Evolutionary conservation across 2,113 vertebrate species (phyloP).

Genomic region (Equus przewalskii): DNA sequence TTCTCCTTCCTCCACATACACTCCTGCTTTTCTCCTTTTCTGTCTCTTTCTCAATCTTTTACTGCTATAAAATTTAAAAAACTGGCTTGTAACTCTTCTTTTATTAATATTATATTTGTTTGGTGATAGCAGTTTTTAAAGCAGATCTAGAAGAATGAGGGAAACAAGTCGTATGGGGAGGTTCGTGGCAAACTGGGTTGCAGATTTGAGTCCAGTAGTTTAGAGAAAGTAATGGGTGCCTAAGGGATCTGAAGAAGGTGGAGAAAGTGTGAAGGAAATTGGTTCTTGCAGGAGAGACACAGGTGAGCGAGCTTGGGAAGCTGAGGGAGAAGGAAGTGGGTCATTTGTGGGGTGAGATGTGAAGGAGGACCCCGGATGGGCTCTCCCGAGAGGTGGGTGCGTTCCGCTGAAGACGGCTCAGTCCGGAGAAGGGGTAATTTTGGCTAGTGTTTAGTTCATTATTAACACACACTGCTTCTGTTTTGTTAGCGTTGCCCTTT

Average conservation of each 20-base stretch:
- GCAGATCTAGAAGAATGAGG: not conserved
- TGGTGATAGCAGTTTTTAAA: slow-evolving; percentile 39
- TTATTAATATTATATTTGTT: not conserved
- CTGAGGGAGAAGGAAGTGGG: not conserved
- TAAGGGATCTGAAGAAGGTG: not conserved
- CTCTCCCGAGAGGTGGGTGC: not conserved
- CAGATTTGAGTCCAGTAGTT: slow-evolving; percentile 5
- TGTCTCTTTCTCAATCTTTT: not conserved
- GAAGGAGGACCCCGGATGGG: not conserved
- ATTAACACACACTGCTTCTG: slow-evolving; percentile 35
- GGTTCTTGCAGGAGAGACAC: not conserved
- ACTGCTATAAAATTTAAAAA: not conserved
- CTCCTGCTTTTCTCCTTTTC: not conserved
- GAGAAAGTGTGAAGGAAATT: slow-evolving; percentile 9
- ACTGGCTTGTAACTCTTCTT: not conserved
- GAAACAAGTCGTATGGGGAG: not conserved
- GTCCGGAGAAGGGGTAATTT: not conserved
- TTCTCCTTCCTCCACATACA: not conserved
- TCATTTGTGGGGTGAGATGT: not conserved
- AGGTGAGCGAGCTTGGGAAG: not conserved
- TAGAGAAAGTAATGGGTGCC: not conserved
- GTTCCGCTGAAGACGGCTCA: not conserved
- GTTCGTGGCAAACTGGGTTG: not conserved
- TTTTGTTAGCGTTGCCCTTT: slow-evolving; percentile 42
- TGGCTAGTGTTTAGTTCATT: not conserved